These are phyloP conservation scores for Cheilosia vulpina DNA, from an alignment of 2,888 invertebrate genomes.

Conservation along the genomic window DNA sequence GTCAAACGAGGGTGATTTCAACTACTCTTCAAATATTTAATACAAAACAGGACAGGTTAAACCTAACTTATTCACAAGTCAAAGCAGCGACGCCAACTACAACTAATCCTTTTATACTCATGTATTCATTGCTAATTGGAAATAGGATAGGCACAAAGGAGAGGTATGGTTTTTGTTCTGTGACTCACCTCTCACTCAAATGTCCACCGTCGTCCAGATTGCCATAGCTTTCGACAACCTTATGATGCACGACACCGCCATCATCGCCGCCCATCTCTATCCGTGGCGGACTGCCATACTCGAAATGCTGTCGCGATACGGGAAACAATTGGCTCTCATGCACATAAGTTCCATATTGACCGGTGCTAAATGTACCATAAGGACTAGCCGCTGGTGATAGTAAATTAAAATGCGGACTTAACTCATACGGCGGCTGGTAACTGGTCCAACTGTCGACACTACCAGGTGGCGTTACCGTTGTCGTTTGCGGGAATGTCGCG, in stretches of 20 bases:
- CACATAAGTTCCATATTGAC: conserved; percentile 87
- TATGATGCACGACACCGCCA: conserved; percentile 80
- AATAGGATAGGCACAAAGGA: background rate
- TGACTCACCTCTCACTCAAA: conserved; percentile 78
- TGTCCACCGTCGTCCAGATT: conserved; percentile 81
- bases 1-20: background rate
- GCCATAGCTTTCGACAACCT: conserved; percentile 85
- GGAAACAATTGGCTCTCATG: conserved; percentile 91
- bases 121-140: no score
- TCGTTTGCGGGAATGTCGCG: conserved; percentile 86
- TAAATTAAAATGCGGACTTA: conserved; percentile 90
- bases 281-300: conserved; percentile 83
- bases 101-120: no score
- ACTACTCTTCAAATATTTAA: background rate
- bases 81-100: no score
- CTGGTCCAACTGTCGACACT: conserved; percentile 91
- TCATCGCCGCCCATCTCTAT: conserved; percentile 80
- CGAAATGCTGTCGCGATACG: conserved; percentile 86
- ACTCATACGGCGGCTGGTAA: conserved; percentile 90
- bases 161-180: background rate
- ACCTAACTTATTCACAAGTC: no score
- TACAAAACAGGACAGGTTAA: no score
- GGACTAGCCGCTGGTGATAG: conserved; percentile 88
- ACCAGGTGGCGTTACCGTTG: conserved; percentile 85
- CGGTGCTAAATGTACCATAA: conserved; percentile 87